These are phyloP conservation scores for Apis laboriosa DNA, from an alignment of 1,140 invertebrate genomes.

Conservation along the genomic window DNA sequence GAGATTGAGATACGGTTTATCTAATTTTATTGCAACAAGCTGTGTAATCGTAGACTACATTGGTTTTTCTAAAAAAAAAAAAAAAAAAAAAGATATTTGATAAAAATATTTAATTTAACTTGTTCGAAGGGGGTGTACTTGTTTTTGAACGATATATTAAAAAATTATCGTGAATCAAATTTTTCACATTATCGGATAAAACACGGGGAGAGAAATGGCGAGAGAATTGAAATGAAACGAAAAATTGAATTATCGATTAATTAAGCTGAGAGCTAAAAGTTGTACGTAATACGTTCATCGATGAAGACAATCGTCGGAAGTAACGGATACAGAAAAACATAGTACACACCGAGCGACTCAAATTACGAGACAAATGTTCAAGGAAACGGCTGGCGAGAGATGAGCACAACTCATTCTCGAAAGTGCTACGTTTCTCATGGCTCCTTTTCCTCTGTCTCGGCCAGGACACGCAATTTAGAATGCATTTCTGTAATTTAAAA, in stretches of 20 bases:
- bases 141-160: too few relatives aligned
- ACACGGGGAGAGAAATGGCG: background rate
- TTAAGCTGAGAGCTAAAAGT: background rate
- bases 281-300: constrained; percentile 7
- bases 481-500: constrained; percentile 29
- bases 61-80: too few relatives aligned
- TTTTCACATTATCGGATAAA: too few relatives aligned
- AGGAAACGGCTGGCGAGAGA: background rate
- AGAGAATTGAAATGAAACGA: background rate
- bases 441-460: background rate
- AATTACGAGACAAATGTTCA: constrained; percentile 29
- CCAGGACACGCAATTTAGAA: constrained; percentile 31
- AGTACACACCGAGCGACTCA: background rate
- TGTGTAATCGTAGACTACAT: too few relatives aligned
- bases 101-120: too few relatives aligned
- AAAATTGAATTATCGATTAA: background rate
- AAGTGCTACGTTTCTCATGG: constrained; percentile 32
- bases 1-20: background rate
- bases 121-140: too few relatives aligned
- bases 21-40: too few relatives aligned
- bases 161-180: too few relatives aligned
- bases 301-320: background rate
- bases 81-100: too few relatives aligned
- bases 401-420: constrained; percentile 42
- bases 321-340: background rate